Percentiles rank a stretch among this genome's conserved stretches.
Evolutionary conservation across 2,797 vertebrate genomes (phyloP).

Genomic region (Apogon hyalosoma): DNA sequence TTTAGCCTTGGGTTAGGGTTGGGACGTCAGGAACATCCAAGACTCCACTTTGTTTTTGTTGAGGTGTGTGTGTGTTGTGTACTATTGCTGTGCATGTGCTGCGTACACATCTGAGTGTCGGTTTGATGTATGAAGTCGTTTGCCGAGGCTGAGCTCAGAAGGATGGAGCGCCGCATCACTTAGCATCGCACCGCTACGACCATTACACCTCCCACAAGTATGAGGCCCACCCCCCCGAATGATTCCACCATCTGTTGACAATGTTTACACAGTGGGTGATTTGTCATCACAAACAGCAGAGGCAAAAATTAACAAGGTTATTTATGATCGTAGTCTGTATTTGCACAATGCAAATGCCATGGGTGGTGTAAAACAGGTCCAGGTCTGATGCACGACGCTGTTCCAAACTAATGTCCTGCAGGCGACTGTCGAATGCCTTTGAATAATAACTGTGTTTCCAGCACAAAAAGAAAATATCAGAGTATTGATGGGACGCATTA

Average conservation of each 20-base stretch:
- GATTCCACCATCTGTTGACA: slow-evolving; percentile 84
- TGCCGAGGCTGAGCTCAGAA: slow-evolving; percentile 65
- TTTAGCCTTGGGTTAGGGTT: too few relatives aligned
- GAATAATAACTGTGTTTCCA: slow-evolving; percentile 46
- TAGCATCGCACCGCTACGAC: slow-evolving; percentile 56
- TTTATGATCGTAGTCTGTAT: slow-evolving; percentile 72
- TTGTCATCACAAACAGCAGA: slow-evolving; percentile 78
- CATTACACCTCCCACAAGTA: slow-evolving; percentile 78
- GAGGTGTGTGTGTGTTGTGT: slow-evolving; percentile 39
- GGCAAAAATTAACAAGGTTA: slow-evolving; percentile 75
- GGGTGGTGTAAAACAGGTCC: slow-evolving; percentile 60
- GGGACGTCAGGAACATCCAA: slow-evolving; percentile 43
- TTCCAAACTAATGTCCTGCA: slow-evolving; percentile 16
- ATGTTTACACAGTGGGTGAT: slow-evolving; percentile 78
- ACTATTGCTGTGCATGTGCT: slow-evolving; percentile 44
- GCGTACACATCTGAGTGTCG: slow-evolving; percentile 43
- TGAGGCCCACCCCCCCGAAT: slow-evolving; percentile 72
- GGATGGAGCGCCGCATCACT: slow-evolving; percentile 74
- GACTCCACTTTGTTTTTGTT: slow-evolving; percentile 38
- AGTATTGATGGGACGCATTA: slow-evolving; percentile 33
- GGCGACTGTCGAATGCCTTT: slow-evolving; percentile 29
- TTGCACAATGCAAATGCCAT: slow-evolving; percentile 67
- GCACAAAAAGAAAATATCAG: slow-evolving; percentile 30
- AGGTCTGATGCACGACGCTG: slow-evolving; percentile 21
- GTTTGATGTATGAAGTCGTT: slow-evolving; percentile 70